Evolutionary conservation across 2,797 vertebrate species (phyloP).

Genomic region (Pyrocephalus nanus): DNA sequence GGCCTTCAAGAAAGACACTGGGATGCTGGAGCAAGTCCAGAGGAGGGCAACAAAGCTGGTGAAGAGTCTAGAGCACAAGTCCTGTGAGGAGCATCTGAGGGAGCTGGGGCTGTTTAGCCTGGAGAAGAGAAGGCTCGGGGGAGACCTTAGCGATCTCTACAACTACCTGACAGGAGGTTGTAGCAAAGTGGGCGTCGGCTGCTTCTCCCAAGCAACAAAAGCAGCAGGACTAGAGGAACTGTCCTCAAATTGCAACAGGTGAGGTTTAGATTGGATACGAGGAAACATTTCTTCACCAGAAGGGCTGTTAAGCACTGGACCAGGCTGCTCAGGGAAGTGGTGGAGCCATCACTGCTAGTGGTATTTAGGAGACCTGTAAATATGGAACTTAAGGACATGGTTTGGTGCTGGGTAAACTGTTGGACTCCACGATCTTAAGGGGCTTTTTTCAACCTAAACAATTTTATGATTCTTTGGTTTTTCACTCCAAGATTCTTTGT

Average conservation of each 20-base stretch:
- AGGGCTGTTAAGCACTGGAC: background rate
- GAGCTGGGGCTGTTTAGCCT: too few relatives aligned
- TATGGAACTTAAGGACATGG: rapidly evolving
- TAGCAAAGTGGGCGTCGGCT: background rate
- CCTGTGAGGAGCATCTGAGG: too few relatives aligned
- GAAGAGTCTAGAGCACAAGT: background rate
- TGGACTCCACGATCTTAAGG: background rate
- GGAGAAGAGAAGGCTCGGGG: too few relatives aligned
- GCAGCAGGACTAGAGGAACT: background rate
- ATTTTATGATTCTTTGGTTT: background rate
- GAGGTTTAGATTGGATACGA: background rate
- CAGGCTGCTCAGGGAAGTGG: background rate
- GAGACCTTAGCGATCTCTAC: too few relatives aligned
- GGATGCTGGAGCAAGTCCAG: background rate
- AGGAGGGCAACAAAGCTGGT: background rate
- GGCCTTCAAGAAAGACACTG: background rate
- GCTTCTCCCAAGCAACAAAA: background rate
- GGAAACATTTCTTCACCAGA: background rate
- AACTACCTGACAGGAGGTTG: background rate
- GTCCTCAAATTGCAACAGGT: background rate
- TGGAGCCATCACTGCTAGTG: background rate
- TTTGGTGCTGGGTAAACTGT: background rate
- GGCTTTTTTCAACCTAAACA: background rate
- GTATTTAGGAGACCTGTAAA: background rate
- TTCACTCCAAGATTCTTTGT: background rate